Percentiles rank a stretch among this genome's conserved stretches.
Evolutionary conservation across 2,797 vertebrate species (phyloP).

Genomic region (Gephyroberyx darwinii): DNA sequence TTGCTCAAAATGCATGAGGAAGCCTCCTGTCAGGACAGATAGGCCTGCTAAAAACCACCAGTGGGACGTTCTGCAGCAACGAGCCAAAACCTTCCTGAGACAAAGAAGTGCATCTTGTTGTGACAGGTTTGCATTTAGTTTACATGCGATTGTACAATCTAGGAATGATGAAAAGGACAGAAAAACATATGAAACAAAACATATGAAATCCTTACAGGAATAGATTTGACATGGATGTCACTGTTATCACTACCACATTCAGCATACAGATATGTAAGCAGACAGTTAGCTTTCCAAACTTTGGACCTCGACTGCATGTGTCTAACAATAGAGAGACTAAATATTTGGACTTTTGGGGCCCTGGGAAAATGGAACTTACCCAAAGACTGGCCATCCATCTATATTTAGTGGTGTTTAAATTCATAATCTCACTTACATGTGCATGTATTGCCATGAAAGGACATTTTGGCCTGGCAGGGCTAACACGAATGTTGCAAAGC

Average conservation of each 20-base stretch:
- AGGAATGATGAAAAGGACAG: neutral
- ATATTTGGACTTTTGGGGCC: slow-evolving; percentile 74
- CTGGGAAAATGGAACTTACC: slow-evolving; percentile 45
- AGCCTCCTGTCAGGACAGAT: slow-evolving; percentile 47
- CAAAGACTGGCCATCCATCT: slow-evolving; percentile 44
- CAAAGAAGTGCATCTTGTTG: slow-evolving; percentile 25
- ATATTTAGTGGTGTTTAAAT: slow-evolving; percentile 62
- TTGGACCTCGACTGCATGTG: slow-evolving; percentile 35
- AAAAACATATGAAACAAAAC: slow-evolving; percentile 26
- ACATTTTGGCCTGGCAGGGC: slow-evolving; percentile 42
- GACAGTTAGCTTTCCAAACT: slow-evolving; percentile 41
- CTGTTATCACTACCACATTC: slow-evolving; percentile 40
- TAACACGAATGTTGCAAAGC: slow-evolving; percentile 59
- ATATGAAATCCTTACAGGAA: slow-evolving; percentile 10
- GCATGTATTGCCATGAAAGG: slow-evolving; percentile 62
- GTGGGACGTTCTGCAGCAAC: slow-evolving; percentile 23
- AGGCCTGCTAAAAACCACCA: slow-evolving; percentile 45
- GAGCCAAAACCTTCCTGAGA: slow-evolving; percentile 49
- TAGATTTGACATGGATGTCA: slow-evolving; percentile 12
- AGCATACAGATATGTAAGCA: slow-evolving; percentile 9
- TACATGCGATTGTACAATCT: neutral
- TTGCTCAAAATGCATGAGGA: slow-evolving; percentile 57
- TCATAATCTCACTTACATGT: slow-evolving; percentile 29
- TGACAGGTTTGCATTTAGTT: slow-evolving; percentile 24
- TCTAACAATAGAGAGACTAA: slow-evolving; percentile 72